phyloP scores from a whole-genome alignment of 2,113 vertebrate species.

The Notiomystis cincta region DNA sequence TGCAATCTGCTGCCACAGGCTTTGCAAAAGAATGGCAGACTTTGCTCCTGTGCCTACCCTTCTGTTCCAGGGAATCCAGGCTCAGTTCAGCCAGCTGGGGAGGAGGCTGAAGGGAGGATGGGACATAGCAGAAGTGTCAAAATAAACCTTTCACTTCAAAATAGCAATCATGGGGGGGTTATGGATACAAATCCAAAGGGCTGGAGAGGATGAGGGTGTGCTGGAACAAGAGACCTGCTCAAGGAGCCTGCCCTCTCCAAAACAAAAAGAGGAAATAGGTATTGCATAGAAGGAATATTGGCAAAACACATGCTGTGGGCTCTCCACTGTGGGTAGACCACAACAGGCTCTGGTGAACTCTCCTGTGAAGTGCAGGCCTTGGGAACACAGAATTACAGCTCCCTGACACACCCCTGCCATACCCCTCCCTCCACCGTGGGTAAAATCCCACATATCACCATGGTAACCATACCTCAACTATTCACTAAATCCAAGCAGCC shows the following conservation, averaged over 20 bases:
- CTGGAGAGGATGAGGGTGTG: neutral
- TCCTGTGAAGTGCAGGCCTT: neutral
- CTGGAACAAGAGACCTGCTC: neutral
- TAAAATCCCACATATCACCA: accelerated
- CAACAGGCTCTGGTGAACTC: neutral
- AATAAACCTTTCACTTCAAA: neutral
- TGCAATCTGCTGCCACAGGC: slow-evolving; percentile 16
- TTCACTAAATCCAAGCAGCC: neutral
- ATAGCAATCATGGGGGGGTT: neutral
- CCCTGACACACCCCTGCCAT: neutral
- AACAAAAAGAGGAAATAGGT: neutral
- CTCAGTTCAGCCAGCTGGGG: neutral
- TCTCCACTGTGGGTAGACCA: neutral
- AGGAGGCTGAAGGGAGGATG: neutral
- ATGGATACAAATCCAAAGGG: neutral
- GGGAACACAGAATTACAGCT: neutral
- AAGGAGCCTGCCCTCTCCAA: neutral
- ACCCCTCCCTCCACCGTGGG: accelerated
- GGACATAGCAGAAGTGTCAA: neutral
- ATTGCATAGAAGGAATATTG: neutral
- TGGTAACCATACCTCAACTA: accelerated
- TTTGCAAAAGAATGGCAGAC: neutral
- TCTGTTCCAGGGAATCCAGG: slow-evolving; percentile 4
- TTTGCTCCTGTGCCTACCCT: neutral
- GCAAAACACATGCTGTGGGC: neutral